Conservation (phyloP, 2,888 invertebrate genomes). For the Schizotus pectinicornis region DNA sequence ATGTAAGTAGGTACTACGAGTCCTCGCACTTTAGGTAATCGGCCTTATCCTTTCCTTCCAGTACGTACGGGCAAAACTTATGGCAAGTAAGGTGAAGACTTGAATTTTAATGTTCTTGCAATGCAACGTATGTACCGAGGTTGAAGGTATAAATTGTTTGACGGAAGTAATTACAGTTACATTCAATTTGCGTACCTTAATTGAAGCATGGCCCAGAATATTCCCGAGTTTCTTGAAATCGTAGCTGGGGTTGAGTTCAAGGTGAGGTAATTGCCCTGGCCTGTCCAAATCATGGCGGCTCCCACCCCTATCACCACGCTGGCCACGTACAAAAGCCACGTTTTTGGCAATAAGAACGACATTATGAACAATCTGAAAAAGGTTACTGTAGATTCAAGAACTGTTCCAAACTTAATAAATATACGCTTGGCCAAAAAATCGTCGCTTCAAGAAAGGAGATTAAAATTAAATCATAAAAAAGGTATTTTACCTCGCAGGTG, state of each 20-base stretch:
- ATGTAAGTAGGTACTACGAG: too few relatives aligned
- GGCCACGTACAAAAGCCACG: conserved; percentile 82
- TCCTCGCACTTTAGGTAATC: neutral
- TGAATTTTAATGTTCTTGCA: too few relatives aligned
- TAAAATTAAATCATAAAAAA: too few relatives aligned
- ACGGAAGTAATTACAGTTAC: neutral
- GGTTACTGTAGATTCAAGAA: neutral
- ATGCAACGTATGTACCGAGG: neutral
- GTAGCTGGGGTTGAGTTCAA: conserved; percentile 87
- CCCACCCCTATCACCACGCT: conserved; percentile 89
- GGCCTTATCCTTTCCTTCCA: neutral
- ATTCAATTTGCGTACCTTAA: conserved; percentile 67
- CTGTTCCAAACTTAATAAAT: neutral
- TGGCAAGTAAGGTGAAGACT: too few relatives aligned
- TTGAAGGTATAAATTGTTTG: neutral
- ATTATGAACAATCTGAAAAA: conserved; percentile 83
- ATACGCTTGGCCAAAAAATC: too few relatives aligned
- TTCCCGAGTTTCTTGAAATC: conserved; percentile 91
- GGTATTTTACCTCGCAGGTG: too few relatives aligned
- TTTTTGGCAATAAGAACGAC: conserved; percentile 83
- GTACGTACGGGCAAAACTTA: neutral
- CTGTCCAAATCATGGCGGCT: conserved; percentile 95
- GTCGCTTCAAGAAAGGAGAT: too few relatives aligned
- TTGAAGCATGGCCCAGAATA: conserved; percentile 97
- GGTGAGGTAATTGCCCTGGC: conserved; percentile 91